Evolutionary conservation across 2,113 vertebrate species (phyloP).

Genomic region (Crotalus viridis): DNA sequence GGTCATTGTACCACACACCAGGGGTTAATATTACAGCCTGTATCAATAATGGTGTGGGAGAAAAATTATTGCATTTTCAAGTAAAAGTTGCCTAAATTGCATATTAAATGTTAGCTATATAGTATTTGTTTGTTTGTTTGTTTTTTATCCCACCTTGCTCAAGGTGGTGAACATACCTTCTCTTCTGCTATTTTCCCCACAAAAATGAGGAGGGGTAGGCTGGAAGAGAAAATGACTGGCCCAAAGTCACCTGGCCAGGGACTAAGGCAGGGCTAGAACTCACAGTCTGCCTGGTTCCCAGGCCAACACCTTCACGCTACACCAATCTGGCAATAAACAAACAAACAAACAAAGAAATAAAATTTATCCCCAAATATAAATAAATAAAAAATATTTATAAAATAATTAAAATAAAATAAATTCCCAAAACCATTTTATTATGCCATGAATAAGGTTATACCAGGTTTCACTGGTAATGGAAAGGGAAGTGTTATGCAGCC

Average conservation of each 20-base stretch:
- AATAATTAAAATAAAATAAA: not conserved
- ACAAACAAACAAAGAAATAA: no score
- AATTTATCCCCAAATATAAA: no score
- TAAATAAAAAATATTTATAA: no score
- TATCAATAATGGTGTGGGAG: not conserved
- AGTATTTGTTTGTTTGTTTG: not conserved
- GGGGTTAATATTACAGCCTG: not conserved
- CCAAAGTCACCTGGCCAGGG: not conserved
- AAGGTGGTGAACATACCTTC: not conserved
- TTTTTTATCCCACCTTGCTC: not conserved
- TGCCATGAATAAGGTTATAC: not conserved
- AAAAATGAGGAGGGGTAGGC: not conserved
- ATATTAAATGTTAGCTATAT: not conserved
- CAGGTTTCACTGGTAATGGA: not conserved
- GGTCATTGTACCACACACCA: not conserved
- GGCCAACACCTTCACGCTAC: not conserved
- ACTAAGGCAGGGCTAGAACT: not conserved
- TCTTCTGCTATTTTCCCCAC: not conserved
- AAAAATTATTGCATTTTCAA: not conserved
- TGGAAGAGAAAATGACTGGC: not conserved
- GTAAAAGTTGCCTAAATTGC: not conserved
- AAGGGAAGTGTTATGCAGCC: not conserved
- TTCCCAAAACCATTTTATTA: not conserved
- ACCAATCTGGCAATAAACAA: not conserved
- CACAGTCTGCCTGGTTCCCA: not conserved